These are phyloP conservation scores for Paguma larvata DNA, from an alignment of 2,797 vertebrate species.

Conservation along the genomic window DNA sequence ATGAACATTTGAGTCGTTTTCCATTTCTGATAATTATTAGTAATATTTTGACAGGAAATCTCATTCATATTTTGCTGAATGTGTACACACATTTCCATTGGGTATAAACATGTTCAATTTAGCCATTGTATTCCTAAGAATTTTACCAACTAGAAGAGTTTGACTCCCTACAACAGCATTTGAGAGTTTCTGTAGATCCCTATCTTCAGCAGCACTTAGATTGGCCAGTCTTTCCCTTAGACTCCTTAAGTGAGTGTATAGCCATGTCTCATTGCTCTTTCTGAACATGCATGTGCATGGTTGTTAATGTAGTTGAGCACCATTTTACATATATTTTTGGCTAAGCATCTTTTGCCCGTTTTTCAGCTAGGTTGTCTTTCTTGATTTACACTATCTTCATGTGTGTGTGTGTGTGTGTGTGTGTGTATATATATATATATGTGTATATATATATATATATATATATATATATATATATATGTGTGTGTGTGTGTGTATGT, in stretches of 20 bases:
- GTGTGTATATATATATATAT: background rate
- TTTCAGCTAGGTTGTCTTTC: background rate
- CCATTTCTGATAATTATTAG: background rate
- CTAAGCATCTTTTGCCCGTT: background rate
- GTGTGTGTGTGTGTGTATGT: background rate
- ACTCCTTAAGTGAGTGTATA: background rate
- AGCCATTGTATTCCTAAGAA: background rate
- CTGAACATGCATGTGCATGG: background rate
- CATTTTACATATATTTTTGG: background rate
- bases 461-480: background rate
- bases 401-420: too few relatives aligned
- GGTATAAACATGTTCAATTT: background rate
- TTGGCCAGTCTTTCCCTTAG: background rate
- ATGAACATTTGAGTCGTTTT: background rate
- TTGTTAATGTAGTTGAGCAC: background rate
- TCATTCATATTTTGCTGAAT: background rate
- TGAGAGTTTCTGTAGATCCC: rapidly evolving
- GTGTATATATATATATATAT: too few relatives aligned
- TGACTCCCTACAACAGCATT: background rate
- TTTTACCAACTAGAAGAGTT: background rate
- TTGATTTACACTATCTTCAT: background rate
- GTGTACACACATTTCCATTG: background rate
- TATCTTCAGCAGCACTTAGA: background rate
- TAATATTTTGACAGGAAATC: background rate
- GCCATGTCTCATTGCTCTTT: background rate